Base-by-base conservation (phyloP, 2,797 vertebrate genomes). In the Rhadinocentrus ornatus region DNA sequence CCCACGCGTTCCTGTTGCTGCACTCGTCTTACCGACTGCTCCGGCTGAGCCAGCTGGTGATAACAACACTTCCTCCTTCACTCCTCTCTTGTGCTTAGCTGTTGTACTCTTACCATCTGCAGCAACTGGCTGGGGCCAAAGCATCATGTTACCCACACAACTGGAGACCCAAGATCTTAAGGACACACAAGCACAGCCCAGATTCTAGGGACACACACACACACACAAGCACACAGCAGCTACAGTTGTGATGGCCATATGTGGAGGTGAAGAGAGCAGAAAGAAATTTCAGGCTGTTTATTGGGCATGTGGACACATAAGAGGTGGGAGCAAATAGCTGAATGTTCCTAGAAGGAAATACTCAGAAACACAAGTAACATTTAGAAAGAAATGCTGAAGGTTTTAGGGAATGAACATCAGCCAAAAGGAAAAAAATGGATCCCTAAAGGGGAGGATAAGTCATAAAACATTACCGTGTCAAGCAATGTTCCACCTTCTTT, bases 1-100 rank as follows among this genome's bases (percentile, higher is more conserved):
- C 91, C 89, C 85, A 91, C 85, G 74, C 74, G 82, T 91, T 91
- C 88, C 90, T 91, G 88, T 88, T 81, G 76, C 85, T 85, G 81
- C 75, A 39, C 75, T 84, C 71, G n/a, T 71, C 79, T 88, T 67
- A 81, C 81, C 59, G 80, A 81, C 79, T 80, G 73, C 75, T 79
- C 73, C 57, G 63, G 53, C 86, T 83, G 81, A 88, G 81, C 89
- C 90, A 91, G 91, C 90, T 92, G 89, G 84, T 89, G 89, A 91
- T 82, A 91, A 87, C 86, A 80, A 71, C 86, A 86, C 86, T 92
- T 93, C 91, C 90, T 92, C 87, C 85, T 85, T 71, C 27, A 22
- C 78, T 89, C 79, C 79, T 72, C 86, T 85, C 75, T 75, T 60
- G 73, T 35, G 74, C 77, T 80, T 73, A 22, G 84, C 83, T 87